These are phyloP conservation scores for Carassius carassius DNA, from an alignment of 2,113 vertebrate species.

Conservation along the genomic window DNA sequence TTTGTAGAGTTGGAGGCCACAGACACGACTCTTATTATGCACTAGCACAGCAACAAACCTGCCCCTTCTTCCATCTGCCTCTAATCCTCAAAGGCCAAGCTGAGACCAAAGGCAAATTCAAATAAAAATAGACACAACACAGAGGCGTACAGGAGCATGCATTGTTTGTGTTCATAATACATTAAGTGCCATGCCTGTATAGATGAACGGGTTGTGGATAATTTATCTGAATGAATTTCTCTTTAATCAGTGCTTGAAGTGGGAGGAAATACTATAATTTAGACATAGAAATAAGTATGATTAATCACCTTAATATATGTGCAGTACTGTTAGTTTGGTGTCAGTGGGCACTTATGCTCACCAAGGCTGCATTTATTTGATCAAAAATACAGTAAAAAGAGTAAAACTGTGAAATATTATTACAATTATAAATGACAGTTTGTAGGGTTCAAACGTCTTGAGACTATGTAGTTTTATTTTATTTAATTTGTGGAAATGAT, in stretches of 20 bases:
- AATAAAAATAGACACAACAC: slow-evolving; percentile 51
- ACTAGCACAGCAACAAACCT: slow-evolving; percentile 52
- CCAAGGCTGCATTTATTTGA: too few relatives aligned
- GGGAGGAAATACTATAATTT: not conserved
- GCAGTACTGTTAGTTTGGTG: too few relatives aligned
- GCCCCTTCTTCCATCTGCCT: slow-evolving; percentile 45
- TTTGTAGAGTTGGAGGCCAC: slow-evolving; percentile 60
- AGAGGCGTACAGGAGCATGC: slow-evolving; percentile 17
- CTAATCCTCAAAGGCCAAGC: slow-evolving; percentile 53
- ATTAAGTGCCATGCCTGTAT: slow-evolving; percentile 41
- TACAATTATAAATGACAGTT: not conserved
- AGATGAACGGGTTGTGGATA: slow-evolving; percentile 27
- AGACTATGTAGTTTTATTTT: too few relatives aligned
- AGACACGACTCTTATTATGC: slow-evolving; percentile 58
- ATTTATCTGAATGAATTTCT: not conserved
- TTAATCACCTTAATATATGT: too few relatives aligned
- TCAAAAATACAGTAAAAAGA: not conserved
- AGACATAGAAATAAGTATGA: too few relatives aligned
- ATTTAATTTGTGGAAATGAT: too few relatives aligned
- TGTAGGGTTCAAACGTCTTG: too few relatives aligned
- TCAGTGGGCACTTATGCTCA: too few relatives aligned
- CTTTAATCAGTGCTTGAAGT: too few relatives aligned
- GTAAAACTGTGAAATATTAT: not conserved
- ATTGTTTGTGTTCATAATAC: slow-evolving; percentile 60
- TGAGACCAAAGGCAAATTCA: slow-evolving; percentile 63